phyloP scores from a whole-genome alignment of 92 coral and sea anemone species.

The Blastomussa wellsi region DNA sequence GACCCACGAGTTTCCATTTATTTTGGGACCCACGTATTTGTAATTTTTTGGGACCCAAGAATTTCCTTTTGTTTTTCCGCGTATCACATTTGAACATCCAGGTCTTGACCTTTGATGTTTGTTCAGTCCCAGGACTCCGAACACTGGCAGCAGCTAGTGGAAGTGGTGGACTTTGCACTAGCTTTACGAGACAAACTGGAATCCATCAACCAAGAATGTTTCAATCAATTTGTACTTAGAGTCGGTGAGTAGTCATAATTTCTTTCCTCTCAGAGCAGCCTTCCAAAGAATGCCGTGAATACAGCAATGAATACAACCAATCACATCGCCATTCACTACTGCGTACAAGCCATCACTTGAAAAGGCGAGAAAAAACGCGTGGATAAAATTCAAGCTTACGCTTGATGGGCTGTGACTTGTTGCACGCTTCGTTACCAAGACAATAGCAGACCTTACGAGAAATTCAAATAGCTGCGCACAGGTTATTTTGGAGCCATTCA shows the following conservation, averaged over 20 bases:
- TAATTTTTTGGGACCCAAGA: too few relatives aligned
- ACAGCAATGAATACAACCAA: background rate
- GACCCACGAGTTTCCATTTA: too few relatives aligned
- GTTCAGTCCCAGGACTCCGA: conserved; percentile 55
- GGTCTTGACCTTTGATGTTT: background rate
- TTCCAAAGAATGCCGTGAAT: background rate
- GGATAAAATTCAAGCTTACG: background rate
- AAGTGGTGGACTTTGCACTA: conserved; percentile 89
- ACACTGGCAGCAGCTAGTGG: conserved; percentile 76
- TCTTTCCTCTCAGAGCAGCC: background rate
- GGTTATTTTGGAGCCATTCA: background rate
- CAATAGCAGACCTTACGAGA: background rate
- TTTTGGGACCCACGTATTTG: too few relatives aligned
- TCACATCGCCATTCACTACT: background rate
- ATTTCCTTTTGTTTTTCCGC: too few relatives aligned
- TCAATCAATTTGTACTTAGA: conserved; percentile 89
- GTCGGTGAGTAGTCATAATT: conserved; percentile 72
- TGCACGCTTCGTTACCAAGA: background rate
- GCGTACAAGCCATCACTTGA: background rate
- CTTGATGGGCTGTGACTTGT: background rate
- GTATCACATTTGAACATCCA: background rate
- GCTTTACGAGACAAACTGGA: conserved; percentile 82
- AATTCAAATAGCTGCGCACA: background rate
- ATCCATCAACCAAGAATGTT: conserved; percentile 86
- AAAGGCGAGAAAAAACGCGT: background rate